Percentiles rank a stretch among this genome's conserved stretches.
Evolutionary conservation across 2,888 invertebrate genomes (phyloP).

Genomic region (Achlya flavicornis): DNA sequence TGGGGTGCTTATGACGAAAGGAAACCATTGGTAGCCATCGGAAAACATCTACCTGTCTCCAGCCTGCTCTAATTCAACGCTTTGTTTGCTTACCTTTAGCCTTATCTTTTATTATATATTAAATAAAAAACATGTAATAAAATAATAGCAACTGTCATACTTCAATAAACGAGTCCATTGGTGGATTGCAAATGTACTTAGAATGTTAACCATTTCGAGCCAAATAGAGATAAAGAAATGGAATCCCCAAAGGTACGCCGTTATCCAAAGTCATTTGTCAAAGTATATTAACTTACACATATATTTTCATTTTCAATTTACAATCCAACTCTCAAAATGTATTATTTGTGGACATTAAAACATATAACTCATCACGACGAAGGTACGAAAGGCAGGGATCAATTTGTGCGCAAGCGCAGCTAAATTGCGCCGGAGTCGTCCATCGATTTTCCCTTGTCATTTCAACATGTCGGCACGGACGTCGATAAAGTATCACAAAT

Average conservation of each 20-base stretch:
- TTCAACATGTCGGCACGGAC: conserved; percentile 28
- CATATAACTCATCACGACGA: neutral
- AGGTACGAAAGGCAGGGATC: neutral
- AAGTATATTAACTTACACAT: neutral
- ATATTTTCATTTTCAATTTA: neutral
- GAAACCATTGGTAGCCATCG: too few relatives aligned
- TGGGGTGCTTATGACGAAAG: too few relatives aligned
- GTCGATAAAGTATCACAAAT: conserved; percentile 16
- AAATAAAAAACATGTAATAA: too few relatives aligned
- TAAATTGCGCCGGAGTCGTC: conserved; percentile 12
- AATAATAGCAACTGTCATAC: too few relatives aligned
- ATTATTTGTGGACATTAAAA: conserved; percentile 4
- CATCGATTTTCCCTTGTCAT: conserved; percentile 24
- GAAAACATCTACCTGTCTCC: too few relatives aligned
- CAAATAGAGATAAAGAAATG: neutral
- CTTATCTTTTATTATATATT: too few relatives aligned
- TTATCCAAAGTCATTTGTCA: neutral
- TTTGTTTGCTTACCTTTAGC: too few relatives aligned
- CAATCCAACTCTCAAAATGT: neutral
- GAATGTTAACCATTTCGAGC: too few relatives aligned
- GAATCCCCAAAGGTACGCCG: neutral
- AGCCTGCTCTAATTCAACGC: too few relatives aligned
- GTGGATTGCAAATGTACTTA: too few relatives aligned
- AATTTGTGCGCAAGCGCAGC: neutral
- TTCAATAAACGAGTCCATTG: too few relatives aligned